These are phyloP conservation scores for Porites lobata DNA, from an alignment of 92 coral and sea anemone species.

Conservation along the genomic window DNA sequence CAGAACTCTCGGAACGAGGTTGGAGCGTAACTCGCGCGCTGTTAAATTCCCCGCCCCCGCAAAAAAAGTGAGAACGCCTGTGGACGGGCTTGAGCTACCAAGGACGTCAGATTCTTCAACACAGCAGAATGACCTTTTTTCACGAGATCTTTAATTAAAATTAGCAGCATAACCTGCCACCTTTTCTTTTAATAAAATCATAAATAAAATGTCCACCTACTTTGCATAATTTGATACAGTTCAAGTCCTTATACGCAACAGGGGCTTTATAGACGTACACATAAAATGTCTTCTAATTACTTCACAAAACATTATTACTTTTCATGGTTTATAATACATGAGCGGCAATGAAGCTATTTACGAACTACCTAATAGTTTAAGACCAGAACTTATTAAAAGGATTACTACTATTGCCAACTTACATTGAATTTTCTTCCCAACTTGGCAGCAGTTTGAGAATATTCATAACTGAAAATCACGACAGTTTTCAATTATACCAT, in stretches of 20 bases:
- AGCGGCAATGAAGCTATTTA: background rate
- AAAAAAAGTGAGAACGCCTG: background rate
- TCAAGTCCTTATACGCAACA: conserved; percentile 2
- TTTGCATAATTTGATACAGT: conserved; percentile 3
- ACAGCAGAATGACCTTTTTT: background rate
- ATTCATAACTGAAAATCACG: too few relatives aligned
- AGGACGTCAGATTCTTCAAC: background rate
- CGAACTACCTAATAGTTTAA: background rate
- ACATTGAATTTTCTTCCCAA: too few relatives aligned
- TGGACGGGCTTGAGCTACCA: background rate
- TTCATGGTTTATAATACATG: conserved; percentile 5
- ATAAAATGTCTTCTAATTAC: conserved; percentile 25
- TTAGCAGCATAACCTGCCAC: conserved; percentile 8
- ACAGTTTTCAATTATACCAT: too few relatives aligned
- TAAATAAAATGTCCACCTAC: conserved; percentile 50
- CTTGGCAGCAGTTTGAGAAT: too few relatives aligned
- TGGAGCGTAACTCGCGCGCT: too few relatives aligned
- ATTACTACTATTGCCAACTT: too few relatives aligned
- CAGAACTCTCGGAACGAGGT: too few relatives aligned
- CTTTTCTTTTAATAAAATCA: conserved; percentile 36
- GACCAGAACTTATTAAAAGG: background rate
- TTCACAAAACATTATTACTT: conserved; percentile 13
- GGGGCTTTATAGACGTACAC: conserved; percentile 20
- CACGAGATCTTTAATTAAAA: conserved; percentile 24
- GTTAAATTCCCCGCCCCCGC: too few relatives aligned